Evolutionary conservation across 2,797 vertebrate species (phyloP), one percentile per base, ranked within the genome.

Genomic region (Hylomyscus alleni): DNA sequence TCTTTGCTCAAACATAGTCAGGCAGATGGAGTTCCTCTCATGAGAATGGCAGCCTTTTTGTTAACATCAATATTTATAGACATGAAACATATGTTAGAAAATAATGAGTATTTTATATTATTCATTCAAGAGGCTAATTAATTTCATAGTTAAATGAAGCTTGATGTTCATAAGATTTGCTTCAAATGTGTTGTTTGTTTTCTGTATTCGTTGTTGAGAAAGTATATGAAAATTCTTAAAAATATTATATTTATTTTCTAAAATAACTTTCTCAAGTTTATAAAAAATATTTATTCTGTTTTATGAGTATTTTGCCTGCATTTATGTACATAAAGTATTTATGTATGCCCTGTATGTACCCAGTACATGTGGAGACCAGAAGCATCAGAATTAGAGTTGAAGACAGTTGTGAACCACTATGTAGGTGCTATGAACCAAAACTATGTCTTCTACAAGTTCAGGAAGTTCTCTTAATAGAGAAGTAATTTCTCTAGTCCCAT

Each of bases 171-270:
- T 91, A 67, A 56, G 8, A 78, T 73, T 15, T 44, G 44, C n/a
- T 93, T 81, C 22, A 93, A 91, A 91, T 50, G 22, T 78, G 29
- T 80, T 75, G 40, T 83, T 89, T 89, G 1, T 82, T 69, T 95
- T 44, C 52, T 81, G 9, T 22, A 54, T 80, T 8, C 89, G 26
- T 50, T 72, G 15, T 54, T 56, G 47, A 89, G 34, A 67, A 91
- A 83, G 1, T 58, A 82, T 58, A 88, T 56, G 82, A 54, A 87
- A 94, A 54, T 60, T 2, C 47, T 20, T 37, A 86, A 85, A 77
- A 40, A 72, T n/a, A 24, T 15, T 44, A 44, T 11, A 56, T 37
- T 24, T 15, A 58, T 73, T 78, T 93, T 95, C 26, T 47, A 76
- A 69, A 50, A 75, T 76, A 37, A 37, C 12, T 31, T 72, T 56